Base-by-base conservation (phyloP, 2,113 vertebrate genomes). In the Polypterus bichir region DNA sequence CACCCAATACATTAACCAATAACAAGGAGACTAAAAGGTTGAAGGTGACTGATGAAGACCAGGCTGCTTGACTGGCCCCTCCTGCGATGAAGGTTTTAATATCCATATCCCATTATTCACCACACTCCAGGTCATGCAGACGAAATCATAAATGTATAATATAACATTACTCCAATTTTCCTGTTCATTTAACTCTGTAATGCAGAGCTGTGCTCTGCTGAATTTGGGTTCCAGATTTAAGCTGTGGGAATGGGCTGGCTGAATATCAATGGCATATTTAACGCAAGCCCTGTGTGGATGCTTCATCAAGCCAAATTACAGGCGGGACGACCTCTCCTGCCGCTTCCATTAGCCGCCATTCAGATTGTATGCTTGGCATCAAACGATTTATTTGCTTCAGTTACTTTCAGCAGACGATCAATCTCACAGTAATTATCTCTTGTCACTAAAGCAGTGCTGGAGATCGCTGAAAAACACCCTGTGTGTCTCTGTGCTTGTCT, bases 151-250 rank as follows among this genome's bases (percentile, higher is more conserved):
- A 91, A 94, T 92, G 89, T 90, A 90, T 94, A 95, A 93, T 92
- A 92, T 88, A 88, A 91, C 92, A 95, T 96, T 91, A 94, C 91
- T 92, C 90, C 90, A 92, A 95, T 97, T 94, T 95, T 97, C 92
- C 91, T 93, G 90, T 91, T 94, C 92, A 96, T 96, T 96, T 93
- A 83, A 86, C 76, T 83, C 87, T 81, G 86, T 89, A 88, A 88
- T 89, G 90, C 86, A 83, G 82, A 79, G 88, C 87, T 92, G 86
- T 86, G 89, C 91, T 92, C 88, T 79, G 86, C 74, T 73, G 79
- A 87, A 82, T 85, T 85, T 76, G 57, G 65, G 78, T 76, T 71
- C 73, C 54, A 58, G 47, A 70, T 73, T 72, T 64, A 44, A 49
- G 44, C 49, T 3, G 73, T 76, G 77, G 74, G 79, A 81, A 78